These are phyloP conservation scores for Drosophila quasianomalipes DNA, from an alignment of 2,888 invertebrate species.

Conservation along the genomic window DNA sequence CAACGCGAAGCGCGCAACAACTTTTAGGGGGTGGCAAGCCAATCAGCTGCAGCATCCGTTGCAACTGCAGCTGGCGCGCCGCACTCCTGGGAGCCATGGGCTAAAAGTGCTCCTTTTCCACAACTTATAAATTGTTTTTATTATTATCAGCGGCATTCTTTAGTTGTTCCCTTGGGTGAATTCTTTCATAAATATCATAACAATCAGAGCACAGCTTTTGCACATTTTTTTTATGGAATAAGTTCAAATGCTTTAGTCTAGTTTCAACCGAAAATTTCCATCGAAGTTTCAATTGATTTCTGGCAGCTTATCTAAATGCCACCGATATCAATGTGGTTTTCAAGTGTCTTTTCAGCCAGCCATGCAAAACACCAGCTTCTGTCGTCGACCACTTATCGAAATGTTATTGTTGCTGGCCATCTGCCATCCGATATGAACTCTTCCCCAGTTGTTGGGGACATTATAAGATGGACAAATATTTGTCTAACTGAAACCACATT, in stretches of 20 bases:
- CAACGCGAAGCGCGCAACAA: slow-evolving; percentile 11
- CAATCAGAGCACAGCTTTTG: slow-evolving; percentile 11
- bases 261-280: not conserved
- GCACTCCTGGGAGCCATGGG: not conserved
- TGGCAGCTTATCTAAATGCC: not conserved
- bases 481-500: slow-evolving; percentile 3
- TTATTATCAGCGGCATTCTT: slow-evolving; percentile 53
- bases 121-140: slow-evolving; percentile 74
- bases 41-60: slow-evolving; percentile 9
- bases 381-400: not conserved
- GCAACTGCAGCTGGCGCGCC: not conserved
- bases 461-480: not conserved
- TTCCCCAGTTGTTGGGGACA: not conserved
- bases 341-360: not conserved
- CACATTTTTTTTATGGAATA: slow-evolving; percentile 2
- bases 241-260: not conserved
- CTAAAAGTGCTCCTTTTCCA: not conserved
- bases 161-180: not conserved
- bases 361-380: not conserved
- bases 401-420: not conserved
- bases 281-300: not conserved
- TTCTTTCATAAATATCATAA: not conserved
- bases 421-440: slow-evolving; percentile 8
- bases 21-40: slow-evolving; percentile 9
- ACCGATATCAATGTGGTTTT: not conserved